A percentile compares a stretch with the other conserved stretches of the same genome.
These are phyloP conservation scores for Heloderma charlesbogerti DNA, from an alignment of 2,113 vertebrate species.

Conservation along the genomic window DNA sequence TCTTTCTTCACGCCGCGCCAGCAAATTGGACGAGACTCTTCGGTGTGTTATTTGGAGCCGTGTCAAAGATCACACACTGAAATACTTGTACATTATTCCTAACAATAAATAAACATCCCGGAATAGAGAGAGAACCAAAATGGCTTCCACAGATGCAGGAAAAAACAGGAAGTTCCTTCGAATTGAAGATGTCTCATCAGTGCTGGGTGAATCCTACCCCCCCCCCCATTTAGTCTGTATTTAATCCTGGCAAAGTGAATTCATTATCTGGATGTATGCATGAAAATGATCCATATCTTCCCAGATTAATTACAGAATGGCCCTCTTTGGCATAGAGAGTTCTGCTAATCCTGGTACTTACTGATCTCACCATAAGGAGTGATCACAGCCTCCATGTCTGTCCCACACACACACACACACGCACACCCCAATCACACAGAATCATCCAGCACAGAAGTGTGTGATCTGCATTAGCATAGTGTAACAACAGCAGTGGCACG, in stretches of 20 bases:
- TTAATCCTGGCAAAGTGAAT: not conserved
- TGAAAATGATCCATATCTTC: not conserved
- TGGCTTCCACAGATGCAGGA: conserved; percentile 19
- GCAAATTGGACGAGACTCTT: conserved; percentile 68
- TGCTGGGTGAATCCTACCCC: not conserved
- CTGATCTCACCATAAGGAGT: not conserved
- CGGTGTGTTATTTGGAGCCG: conserved; percentile 54
- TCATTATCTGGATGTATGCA: not conserved
- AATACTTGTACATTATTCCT: conserved; percentile 4
- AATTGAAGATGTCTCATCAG: not conserved
- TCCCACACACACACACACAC: too few relatives aligned
- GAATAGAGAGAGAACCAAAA: conserved; percentile 41
- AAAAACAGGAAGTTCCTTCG: not conserved
- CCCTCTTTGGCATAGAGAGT: not conserved
- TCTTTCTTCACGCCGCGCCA: conserved; percentile 65
- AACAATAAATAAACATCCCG: conserved; percentile 46
- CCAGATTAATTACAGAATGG: not conserved
- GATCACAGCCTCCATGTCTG: not conserved
- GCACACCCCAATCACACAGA: too few relatives aligned
- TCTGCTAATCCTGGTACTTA: not conserved
- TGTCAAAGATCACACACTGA: conserved; percentile 65
- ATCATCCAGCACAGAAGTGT: not conserved
- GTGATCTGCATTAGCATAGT: not conserved
- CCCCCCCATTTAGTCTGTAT: not conserved
- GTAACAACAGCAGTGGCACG: too few relatives aligned